phyloP scores from a whole-genome alignment of 1,140 invertebrate genomes.

The Microplitis demolitor region DNA sequence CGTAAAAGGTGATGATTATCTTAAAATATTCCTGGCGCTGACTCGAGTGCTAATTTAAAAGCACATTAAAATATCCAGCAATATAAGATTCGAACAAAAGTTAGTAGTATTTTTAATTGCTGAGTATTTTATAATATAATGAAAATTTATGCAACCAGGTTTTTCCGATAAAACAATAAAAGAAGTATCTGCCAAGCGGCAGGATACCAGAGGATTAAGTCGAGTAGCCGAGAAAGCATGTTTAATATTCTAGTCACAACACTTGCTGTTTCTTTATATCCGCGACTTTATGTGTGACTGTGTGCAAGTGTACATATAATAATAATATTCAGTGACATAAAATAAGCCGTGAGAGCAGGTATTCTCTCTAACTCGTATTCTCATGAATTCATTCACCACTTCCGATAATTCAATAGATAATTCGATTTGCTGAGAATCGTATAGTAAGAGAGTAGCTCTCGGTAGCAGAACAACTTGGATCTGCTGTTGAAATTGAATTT shows the following conservation, averaged over 20 bases:
- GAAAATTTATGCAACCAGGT: slow-evolving; percentile 7
- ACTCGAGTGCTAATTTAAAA: too few relatives aligned
- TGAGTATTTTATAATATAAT: background rate
- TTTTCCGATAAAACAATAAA: slow-evolving; percentile 11
- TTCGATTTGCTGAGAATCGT: slow-evolving; percentile 47
- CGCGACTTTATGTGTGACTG: too few relatives aligned
- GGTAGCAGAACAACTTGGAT: slow-evolving; percentile 29
- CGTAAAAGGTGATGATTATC: too few relatives aligned
- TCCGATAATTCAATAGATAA: slow-evolving; percentile 46
- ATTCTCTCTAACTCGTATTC: background rate
- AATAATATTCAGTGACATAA: background rate
- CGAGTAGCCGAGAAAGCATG: background rate
- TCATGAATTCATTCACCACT: slow-evolving; percentile 19
- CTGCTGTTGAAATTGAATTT: slow-evolving; percentile 46
- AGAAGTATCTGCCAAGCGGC: background rate
- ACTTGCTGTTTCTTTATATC: slow-evolving; percentile 5
- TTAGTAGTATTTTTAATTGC: slow-evolving; percentile 18
- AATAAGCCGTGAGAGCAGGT: too few relatives aligned
- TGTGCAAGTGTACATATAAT: too few relatives aligned
- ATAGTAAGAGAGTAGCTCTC: too few relatives aligned
- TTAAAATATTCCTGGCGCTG: too few relatives aligned
- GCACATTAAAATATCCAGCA: too few relatives aligned
- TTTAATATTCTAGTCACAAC: slow-evolving; percentile 19
- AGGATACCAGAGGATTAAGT: slow-evolving; percentile 8
- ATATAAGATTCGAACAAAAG: too few relatives aligned